Conservation (phyloP, 2,888 invertebrate genomes). For the Drosophila formosana region DNA sequence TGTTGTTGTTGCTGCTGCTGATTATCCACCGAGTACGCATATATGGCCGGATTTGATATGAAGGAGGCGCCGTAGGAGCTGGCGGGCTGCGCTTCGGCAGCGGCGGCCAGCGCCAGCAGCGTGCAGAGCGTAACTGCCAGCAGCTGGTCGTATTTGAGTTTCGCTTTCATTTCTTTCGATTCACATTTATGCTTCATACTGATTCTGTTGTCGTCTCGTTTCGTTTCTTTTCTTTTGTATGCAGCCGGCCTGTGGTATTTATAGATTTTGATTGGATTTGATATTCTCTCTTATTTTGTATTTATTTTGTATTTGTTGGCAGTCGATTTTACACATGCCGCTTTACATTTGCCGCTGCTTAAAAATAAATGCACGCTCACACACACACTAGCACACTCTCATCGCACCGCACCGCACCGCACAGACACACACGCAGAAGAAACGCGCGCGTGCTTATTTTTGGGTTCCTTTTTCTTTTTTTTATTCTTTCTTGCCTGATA, state of each 20-base stretch:
- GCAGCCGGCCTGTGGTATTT: slow-evolving; percentile 52
- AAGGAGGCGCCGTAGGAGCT: slow-evolving; percentile 73
- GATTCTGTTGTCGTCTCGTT: slow-evolving; percentile 3
- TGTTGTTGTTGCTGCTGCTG: slow-evolving; percentile 57
- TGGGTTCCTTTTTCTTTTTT: slow-evolving; percentile 56
- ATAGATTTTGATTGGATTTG: slow-evolving; percentile 45
- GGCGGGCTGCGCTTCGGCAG: slow-evolving; percentile 35
- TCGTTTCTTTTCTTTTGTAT: slow-evolving; percentile 23
- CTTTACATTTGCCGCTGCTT: slow-evolving; percentile 72
- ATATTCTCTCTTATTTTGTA: slow-evolving; percentile 41
- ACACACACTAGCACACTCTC: slow-evolving; percentile 35
- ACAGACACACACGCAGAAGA: slow-evolving; percentile 36
- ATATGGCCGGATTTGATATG: slow-evolving; percentile 82
- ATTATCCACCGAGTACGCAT: slow-evolving; percentile 78
- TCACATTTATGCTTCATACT: slow-evolving; percentile 8
- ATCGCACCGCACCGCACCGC: slow-evolving; percentile 5
- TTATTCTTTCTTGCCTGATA: slow-evolving; percentile 28
- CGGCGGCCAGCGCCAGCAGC: slow-evolving; percentile 38
- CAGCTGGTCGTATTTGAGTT: slow-evolving; percentile 57
- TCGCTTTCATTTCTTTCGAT: slow-evolving; percentile 64
- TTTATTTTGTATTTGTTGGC: slow-evolving; percentile 12
- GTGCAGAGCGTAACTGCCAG: slow-evolving; percentile 41
- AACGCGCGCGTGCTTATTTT: slow-evolving; percentile 69
- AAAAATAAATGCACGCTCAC: slow-evolving; percentile 70
- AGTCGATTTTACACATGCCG: slow-evolving; percentile 30